These are phyloP conservation scores for Nesogale talazaci DNA, from an alignment of 2,113 vertebrate species.

Conservation along the genomic window DNA sequence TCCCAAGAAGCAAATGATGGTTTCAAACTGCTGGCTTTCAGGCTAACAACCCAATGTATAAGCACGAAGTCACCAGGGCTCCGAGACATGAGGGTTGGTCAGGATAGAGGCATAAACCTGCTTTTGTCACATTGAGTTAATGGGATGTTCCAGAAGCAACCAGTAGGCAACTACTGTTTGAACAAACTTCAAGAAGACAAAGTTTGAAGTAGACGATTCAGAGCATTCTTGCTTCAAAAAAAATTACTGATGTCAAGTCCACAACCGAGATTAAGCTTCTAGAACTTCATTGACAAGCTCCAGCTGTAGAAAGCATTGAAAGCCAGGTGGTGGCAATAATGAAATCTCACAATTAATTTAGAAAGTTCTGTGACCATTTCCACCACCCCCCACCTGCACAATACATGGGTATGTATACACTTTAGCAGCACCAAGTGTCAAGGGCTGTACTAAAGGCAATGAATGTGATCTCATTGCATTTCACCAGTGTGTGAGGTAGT, in stretches of 20 bases:
- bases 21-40: too few species aligned
- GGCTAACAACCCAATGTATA: too few species aligned
- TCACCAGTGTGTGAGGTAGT: neutral
- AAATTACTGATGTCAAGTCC: neutral
- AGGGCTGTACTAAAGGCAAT: neutral
- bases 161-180: neutral
- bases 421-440: neutral
- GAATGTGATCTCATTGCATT: neutral
- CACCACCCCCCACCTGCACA: neutral
- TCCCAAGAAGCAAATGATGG: too few species aligned
- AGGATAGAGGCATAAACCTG: neutral
- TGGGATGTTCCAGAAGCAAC: neutral
- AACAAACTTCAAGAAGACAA: neutral
- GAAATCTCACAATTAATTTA: neutral
- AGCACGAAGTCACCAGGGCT: too few species aligned
- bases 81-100: neutral
- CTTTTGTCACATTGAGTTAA: neutral
- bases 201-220: neutral
- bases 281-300: neutral
- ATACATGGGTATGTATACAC: neutral
- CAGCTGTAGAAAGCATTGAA: neutral
- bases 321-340: neutral
- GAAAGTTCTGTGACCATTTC: neutral
- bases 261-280: neutral
- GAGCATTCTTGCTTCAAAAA: neutral